A percentile compares a stretch with the other conserved stretches of the same genome.
phyloP scores from a whole-genome alignment of 2,113 vertebrate genomes.

The Tor tambroides region DNA sequence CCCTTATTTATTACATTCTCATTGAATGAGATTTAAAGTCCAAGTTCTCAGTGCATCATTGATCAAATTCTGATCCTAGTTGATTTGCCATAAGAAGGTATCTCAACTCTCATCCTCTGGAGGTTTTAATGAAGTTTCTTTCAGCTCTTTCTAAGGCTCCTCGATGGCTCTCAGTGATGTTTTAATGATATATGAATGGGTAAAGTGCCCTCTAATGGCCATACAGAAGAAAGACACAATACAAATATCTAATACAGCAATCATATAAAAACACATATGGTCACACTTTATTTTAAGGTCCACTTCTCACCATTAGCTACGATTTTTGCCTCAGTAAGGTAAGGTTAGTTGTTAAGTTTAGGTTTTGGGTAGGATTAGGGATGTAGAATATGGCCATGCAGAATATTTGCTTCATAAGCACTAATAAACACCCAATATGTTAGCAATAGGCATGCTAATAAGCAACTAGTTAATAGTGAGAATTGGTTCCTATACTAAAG shows the following conservation, averaged over 20 bases:
- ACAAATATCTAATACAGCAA: neutral
- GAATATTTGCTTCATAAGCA: no score
- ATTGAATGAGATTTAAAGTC: slow-evolving; percentile 28
- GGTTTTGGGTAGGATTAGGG: no score
- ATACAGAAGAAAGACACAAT: slow-evolving; percentile 58
- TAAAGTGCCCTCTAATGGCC: slow-evolving; percentile 73
- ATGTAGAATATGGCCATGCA: no score
- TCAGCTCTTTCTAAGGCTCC: neutral
- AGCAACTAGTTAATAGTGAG: no score
- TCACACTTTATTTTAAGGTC: no score
- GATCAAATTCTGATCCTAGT: neutral
- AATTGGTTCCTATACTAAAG: no score
- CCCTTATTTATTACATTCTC: slow-evolving; percentile 29
- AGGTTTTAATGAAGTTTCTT: slow-evolving; percentile 2
- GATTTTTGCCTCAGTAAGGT: no score
- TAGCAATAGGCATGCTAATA: no score
- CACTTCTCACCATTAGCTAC: no score
- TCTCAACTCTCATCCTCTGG: neutral
- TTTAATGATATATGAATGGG: slow-evolving; percentile 63
- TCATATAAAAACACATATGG: no score
- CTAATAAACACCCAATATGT: no score
- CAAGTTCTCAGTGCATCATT: slow-evolving; percentile 7
- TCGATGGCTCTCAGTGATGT: neutral
- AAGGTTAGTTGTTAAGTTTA: no score
- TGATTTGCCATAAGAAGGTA: slow-evolving; percentile 1